phyloP scores from a whole-genome alignment of 2,113 vertebrate genomes.

The Pluvianellus socialis region DNA sequence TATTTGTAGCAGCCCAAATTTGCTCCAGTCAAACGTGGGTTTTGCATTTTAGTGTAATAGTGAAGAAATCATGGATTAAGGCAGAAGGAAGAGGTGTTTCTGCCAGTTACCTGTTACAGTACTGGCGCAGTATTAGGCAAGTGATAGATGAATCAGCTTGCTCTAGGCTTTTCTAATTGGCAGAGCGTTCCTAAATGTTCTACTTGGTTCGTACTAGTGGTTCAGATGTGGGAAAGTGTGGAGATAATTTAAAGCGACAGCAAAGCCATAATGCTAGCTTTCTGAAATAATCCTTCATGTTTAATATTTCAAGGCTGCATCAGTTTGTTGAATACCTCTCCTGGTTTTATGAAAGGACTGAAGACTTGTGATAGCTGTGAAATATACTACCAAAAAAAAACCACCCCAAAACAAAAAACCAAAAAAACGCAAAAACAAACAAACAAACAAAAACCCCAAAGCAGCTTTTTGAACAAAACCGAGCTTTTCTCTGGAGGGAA shows the following conservation, averaged over 20 bases:
- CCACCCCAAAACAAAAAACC: no score
- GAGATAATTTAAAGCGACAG: not conserved
- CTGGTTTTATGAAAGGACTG: not conserved
- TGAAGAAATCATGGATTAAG: not conserved
- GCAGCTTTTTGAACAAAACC: not conserved
- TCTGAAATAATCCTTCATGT: not conserved
- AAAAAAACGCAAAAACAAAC: no score
- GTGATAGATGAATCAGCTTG: constrained; percentile 50
- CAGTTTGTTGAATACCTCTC: not conserved
- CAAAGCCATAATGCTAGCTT: not conserved
- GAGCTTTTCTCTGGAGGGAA: not conserved
- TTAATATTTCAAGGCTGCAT: not conserved
- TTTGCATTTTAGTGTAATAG: not conserved
- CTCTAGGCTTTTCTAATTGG: constrained; percentile 18
- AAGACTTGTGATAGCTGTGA: not conserved
- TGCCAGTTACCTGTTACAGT: not conserved
- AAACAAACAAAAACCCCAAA: not conserved
- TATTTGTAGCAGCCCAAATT: not conserved
- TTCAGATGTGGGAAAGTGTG: constrained; percentile 10
- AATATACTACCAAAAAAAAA: not conserved
- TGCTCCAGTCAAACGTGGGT: not conserved
- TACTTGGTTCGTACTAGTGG: not conserved
- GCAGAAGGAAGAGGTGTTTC: not conserved
- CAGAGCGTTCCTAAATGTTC: not conserved
- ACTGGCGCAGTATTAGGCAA: not conserved